Conservation (phyloP, 2,113 vertebrate species). For the Junco hyemalis region DNA sequence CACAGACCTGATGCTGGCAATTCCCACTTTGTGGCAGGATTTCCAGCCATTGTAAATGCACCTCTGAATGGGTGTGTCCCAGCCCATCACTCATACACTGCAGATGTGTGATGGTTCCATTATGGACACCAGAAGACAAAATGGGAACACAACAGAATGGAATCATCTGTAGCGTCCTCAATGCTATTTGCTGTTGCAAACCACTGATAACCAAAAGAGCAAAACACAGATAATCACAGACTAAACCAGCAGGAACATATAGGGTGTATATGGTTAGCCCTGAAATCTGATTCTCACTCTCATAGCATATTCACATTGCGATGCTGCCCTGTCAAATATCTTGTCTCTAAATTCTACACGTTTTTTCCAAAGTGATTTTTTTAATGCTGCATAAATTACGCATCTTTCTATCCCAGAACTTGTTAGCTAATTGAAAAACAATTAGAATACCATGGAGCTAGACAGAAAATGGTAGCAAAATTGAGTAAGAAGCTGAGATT, state of each 20-base stretch:
- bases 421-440: not conserved
- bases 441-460: not conserved
- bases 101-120: not conserved
- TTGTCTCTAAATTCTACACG: not conserved
- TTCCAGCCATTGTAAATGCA: not conserved
- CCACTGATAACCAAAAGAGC: not conserved
- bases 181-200: not conserved
- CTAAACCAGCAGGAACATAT: not conserved
- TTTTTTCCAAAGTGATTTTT: not conserved
- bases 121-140: not conserved
- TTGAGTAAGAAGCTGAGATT: not conserved
- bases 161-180: not conserved
- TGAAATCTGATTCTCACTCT: not conserved
- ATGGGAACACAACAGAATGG: not conserved
- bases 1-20: not conserved
- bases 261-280: not conserved
- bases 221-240: not conserved
- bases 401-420: not conserved
- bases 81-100: not conserved
- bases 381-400: not conserved
- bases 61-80: not conserved
- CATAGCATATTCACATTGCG: rapidly evolving
- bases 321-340: not conserved
- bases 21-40: not conserved
- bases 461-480: not conserved